These are phyloP conservation scores for Philotrypesis tridentata DNA, from an alignment of 1,140 invertebrate species.

Conservation along the genomic window DNA sequence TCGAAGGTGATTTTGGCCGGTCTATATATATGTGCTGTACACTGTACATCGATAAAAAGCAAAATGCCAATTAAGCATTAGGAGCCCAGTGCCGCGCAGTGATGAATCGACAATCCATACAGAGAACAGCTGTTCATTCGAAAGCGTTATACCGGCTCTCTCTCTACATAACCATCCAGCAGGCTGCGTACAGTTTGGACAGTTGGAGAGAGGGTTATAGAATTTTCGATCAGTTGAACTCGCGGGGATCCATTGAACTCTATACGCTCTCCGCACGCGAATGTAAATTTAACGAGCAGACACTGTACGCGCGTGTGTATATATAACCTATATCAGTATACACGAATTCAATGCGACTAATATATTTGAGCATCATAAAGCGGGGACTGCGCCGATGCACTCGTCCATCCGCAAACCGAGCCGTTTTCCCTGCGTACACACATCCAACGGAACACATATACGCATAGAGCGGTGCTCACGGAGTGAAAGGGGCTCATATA, in stretches of 20 bases:
- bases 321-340: neutral
- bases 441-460: no score
- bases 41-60: no score
- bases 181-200: no score
- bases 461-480: no score
- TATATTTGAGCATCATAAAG: neutral
- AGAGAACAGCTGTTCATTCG: conserved; percentile 16
- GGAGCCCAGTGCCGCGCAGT: no score
- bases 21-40: no score
- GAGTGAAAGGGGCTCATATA: no score
- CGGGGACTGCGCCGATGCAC: neutral
- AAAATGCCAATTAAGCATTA: neutral
- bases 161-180: no score
- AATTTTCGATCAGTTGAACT: conserved; percentile 1
- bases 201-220: neutral
- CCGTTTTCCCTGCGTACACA: neutral
- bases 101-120: conserved; percentile 24
- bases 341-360: neutral
- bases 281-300: neutral
- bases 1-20: no score
- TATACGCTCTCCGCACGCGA: no score
- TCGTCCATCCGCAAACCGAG: neutral
- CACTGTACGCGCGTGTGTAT: neutral
- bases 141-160: neutral
- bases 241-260: neutral